phyloP scores from a whole-genome alignment of 2,888 invertebrate species.

The Agriopis leucophaearia region DNA sequence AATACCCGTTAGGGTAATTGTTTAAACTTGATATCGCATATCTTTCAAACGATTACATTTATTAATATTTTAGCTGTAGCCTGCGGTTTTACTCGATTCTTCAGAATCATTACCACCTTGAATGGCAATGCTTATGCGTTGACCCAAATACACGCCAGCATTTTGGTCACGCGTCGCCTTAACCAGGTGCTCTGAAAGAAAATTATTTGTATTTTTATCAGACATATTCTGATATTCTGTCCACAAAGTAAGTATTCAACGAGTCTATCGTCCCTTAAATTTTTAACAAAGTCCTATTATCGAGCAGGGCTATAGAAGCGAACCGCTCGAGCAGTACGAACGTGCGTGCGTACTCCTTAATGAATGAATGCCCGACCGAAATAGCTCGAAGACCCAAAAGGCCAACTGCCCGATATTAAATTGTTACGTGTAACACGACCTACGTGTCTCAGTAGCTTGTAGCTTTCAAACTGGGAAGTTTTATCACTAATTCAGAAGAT shows the following conservation, averaged over 20 bases:
- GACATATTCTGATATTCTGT: too few species aligned
- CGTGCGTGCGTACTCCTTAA: conserved; percentile 32
- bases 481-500: conserved; percentile 64
- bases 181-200: too few species aligned
- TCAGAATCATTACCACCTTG: too few species aligned
- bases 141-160: too few species aligned
- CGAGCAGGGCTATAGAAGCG: conserved; percentile 7
- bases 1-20: conserved; percentile 6
- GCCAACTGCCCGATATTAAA: conserved; percentile 48
- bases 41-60: conserved; percentile 14
- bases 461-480: conserved; percentile 51
- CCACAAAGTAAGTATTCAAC: not conserved
- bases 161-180: too few species aligned
- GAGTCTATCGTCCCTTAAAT: conserved; percentile 3
- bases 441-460: conserved; percentile 41
- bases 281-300: conserved; percentile 25
- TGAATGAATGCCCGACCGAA: conserved; percentile 32
- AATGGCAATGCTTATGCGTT: too few species aligned
- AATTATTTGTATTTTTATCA: too few species aligned
- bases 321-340: conserved; percentile 18
- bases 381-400: conserved; percentile 37
- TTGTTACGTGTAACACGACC: conserved; percentile 47
- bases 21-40: conserved; percentile 12
- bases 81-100: not conserved
- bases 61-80: not conserved